phyloP scores from a whole-genome alignment of 2,797 vertebrate genomes.

The Notoglanidium macrostoma region DNA sequence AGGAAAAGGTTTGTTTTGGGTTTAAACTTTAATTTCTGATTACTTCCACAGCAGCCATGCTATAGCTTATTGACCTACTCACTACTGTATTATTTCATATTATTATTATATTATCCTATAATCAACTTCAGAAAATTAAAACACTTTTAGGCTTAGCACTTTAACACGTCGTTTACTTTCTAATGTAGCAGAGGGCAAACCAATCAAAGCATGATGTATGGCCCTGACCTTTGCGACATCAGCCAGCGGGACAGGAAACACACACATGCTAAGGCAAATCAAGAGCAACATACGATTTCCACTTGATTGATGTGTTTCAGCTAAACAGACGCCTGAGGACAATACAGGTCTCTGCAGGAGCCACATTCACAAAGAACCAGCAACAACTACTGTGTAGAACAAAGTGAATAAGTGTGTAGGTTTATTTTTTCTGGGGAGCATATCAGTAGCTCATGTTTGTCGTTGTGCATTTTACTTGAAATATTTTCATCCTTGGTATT shows the following conservation, averaged over 20 bases:
- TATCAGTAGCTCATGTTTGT: not conserved
- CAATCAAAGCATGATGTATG: conserved; percentile 48
- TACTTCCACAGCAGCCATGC: not conserved
- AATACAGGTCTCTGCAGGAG: not conserved
- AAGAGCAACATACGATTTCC: conserved; percentile 36
- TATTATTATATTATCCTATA: not conserved
- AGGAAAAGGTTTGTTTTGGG: not conserved
- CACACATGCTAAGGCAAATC: conserved; percentile 46
- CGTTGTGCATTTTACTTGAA: not conserved
- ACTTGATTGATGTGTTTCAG: conserved; percentile 43
- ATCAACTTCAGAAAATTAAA: not conserved
- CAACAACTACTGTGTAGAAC: not conserved
- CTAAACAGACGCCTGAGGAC: conserved; percentile 35
- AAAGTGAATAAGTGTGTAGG: not conserved
- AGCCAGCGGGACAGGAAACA: conserved; percentile 41
- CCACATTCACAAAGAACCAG: conserved; percentile 10
- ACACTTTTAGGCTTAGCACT: not conserved
- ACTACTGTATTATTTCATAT: not conserved
- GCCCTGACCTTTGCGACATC: conserved; percentile 43
- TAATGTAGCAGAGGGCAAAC: conserved; percentile 33
- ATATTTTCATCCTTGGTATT: not conserved
- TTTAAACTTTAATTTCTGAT: not conserved
- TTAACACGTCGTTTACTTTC: conserved; percentile 26
- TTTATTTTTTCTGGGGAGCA: not conserved
- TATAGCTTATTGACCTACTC: too few relatives aligned